phyloP scores from a whole-genome alignment of 2,113 vertebrate species.

The Oryzias curvinotus region DNA sequence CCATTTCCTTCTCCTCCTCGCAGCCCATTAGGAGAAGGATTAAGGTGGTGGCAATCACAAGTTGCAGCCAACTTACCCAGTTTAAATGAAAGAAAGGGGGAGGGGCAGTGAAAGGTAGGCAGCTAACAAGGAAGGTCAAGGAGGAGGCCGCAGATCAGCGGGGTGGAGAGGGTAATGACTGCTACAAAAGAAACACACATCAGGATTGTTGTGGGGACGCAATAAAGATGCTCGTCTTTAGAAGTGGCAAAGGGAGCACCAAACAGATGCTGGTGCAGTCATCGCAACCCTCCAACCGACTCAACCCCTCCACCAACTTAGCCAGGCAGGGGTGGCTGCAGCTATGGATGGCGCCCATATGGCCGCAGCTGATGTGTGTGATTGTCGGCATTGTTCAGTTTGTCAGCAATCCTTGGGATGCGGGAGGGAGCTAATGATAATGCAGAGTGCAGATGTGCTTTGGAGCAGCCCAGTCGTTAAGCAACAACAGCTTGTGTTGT shows the following conservation, averaged over 20 bases:
- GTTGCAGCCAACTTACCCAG: slow-evolving; percentile 63
- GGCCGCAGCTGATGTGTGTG: slow-evolving; percentile 79
- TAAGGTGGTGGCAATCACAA: slow-evolving; percentile 77
- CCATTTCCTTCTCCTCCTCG: slow-evolving; percentile 35
- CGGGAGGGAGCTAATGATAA: slow-evolving; percentile 79
- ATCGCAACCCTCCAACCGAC: slow-evolving; percentile 27
- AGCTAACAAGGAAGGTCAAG: slow-evolving; percentile 2
- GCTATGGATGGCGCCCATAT: slow-evolving; percentile 82
- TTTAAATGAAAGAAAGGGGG: slow-evolving; percentile 53
- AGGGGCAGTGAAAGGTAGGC: slow-evolving; percentile 1
- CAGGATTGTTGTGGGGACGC: slow-evolving; percentile 39
- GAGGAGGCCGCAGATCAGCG: slow-evolving; percentile 37
- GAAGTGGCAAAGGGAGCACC: slow-evolving; percentile 62
- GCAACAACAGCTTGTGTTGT: slow-evolving; percentile 72
- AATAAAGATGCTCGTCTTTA: slow-evolving; percentile 64
- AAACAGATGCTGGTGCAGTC: slow-evolving; percentile 79
- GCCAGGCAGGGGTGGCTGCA: slow-evolving; percentile 16
- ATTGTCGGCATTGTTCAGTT: slow-evolving; percentile 84
- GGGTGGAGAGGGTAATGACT: slow-evolving; percentile 20
- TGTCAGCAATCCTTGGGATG: slow-evolving; percentile 80
- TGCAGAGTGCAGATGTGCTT: slow-evolving; percentile 81
- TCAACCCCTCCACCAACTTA: slow-evolving; percentile 33
- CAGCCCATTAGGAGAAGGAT: slow-evolving; percentile 74
- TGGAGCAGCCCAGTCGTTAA: slow-evolving; percentile 72
- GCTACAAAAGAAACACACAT: slow-evolving; percentile 7